These are phyloP conservation scores for Ametastegia equiseti DNA, from an alignment of 2,888 invertebrate species.

Conservation along the genomic window DNA sequence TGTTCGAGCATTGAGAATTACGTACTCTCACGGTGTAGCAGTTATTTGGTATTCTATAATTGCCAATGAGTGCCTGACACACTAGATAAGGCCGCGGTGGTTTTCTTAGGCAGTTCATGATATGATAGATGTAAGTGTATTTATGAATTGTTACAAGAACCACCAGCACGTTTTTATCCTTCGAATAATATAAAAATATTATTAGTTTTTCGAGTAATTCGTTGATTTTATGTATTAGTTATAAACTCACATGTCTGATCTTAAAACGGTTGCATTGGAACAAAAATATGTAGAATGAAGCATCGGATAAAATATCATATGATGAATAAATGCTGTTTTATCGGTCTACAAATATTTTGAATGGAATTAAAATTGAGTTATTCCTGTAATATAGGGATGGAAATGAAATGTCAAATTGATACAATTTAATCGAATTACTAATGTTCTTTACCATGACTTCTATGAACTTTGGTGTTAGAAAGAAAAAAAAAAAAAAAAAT, in stretches of 20 bases:
- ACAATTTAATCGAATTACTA: slow-evolving; percentile 23
- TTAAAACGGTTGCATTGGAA: not conserved
- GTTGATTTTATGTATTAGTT: not conserved
- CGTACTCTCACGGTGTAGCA: slow-evolving; percentile 14
- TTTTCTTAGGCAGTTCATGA: not conserved
- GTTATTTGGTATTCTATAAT: slow-evolving; percentile 8
- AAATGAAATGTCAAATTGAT: not conserved
- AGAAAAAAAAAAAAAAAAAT: too few relatives aligned
- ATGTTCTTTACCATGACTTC: slow-evolving; percentile 8
- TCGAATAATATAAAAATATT: not conserved
- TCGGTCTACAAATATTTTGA: slow-evolving; percentile 11
- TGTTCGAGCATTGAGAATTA: slow-evolving; percentile 9
- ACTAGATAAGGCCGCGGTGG: slow-evolving; percentile 14
- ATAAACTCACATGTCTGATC: not conserved
- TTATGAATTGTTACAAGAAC: not conserved
- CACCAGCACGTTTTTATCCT: not conserved
- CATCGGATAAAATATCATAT: slow-evolving; percentile 1
- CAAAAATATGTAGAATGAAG: not conserved
- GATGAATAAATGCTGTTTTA: not conserved
- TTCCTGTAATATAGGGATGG: not conserved
- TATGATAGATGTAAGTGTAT: not conserved
- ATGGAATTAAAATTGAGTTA: slow-evolving; percentile 13
- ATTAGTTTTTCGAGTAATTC: not conserved
- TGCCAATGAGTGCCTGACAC: slow-evolving; percentile 37
- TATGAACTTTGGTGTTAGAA: slow-evolving; percentile 9